These are phyloP conservation scores for Falco concolor DNA, from an alignment of 2,797 vertebrate genomes.

Conservation along the genomic window DNA sequence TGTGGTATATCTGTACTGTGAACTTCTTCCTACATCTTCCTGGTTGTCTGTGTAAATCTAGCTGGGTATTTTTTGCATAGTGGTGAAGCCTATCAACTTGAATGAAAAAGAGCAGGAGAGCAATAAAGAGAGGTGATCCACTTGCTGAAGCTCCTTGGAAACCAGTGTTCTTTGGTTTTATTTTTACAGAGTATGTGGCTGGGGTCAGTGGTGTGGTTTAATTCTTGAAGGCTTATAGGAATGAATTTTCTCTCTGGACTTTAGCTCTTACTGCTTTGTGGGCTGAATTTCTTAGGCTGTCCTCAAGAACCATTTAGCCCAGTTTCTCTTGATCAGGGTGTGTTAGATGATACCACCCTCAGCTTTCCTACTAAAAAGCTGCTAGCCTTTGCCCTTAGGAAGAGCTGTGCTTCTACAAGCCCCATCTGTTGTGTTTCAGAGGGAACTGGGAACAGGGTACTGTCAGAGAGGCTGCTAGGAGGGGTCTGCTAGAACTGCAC, in stretches of 20 bases:
- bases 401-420: background rate
- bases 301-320: background rate
- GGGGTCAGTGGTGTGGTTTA: background rate
- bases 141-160: background rate
- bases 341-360: accelerated
- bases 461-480: no score
- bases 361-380: background rate
- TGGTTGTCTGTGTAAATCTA: background rate
- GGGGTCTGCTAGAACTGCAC: background rate
- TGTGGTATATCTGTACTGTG: background rate
- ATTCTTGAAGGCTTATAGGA: background rate
- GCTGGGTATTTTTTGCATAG: background rate
- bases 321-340: background rate
- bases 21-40: background rate
- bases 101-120: no score
- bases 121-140: background rate
- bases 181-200: background rate
- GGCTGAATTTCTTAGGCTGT: background rate
- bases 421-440: background rate
- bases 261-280: background rate
- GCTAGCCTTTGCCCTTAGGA: background rate
- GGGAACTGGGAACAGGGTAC: background rate
- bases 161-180: background rate
- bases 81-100: background rate
- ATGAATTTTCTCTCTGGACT: background rate